phyloP scores from a whole-genome alignment of 53 echinoderm and acorn worm genomes.

The Apostichopus leukothele region DNA sequence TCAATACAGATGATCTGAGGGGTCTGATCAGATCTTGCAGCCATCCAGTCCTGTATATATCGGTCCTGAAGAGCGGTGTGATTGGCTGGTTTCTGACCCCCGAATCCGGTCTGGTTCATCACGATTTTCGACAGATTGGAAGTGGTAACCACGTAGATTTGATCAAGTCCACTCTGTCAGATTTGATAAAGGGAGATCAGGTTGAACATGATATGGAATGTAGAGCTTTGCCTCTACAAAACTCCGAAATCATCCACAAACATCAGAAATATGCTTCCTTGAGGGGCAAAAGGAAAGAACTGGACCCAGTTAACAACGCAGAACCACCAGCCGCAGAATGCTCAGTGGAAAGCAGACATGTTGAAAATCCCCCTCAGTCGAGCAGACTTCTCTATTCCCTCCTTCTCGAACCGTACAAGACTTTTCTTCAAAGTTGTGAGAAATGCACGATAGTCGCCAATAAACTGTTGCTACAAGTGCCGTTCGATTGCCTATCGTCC shows the following conservation, averaged over 20 bases:
- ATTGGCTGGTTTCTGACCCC: slow-evolving; percentile 77
- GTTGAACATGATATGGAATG: slow-evolving; percentile 76
- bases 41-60: slow-evolving; percentile 66
- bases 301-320: neutral
- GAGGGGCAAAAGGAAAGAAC: slow-evolving; percentile 9
- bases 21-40: slow-evolving; percentile 63
- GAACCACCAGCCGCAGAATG: neutral
- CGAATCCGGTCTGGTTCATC: slow-evolving; percentile 60
- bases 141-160: neutral
- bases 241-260: slow-evolving; percentile 62
- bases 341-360: neutral
- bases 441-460: slow-evolving; percentile 1
- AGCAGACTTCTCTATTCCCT: neutral
- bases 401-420: neutral
- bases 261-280: slow-evolving; percentile 48
- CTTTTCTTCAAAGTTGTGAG: neutral
- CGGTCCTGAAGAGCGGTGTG: slow-evolving; percentile 64
- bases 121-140: neutral
- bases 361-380: neutral
- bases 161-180: slow-evolving; percentile 44
- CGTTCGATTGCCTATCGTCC: slow-evolving; percentile 13
- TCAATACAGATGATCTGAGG: slow-evolving; percentile 1
- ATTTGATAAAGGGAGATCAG: slow-evolving; percentile 9
- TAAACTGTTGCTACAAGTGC: slow-evolving; percentile 16
- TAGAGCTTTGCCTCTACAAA: slow-evolving; percentile 75